These are phyloP conservation scores for Electrophaes corylata DNA, from an alignment of 2,888 invertebrate species.

Conservation along the genomic window DNA sequence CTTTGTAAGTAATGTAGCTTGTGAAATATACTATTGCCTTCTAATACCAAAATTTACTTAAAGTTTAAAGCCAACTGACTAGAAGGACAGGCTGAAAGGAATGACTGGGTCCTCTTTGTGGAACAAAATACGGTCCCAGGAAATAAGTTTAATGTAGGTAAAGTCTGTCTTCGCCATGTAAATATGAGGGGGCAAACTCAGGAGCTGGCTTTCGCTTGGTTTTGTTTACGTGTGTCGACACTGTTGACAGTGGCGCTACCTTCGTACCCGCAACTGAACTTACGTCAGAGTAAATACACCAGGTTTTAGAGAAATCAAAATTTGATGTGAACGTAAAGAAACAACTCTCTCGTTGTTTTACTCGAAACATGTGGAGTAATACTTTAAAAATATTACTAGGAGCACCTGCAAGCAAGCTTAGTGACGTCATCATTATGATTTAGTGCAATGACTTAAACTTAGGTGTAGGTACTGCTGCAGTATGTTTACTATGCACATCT, in stretches of 20 bases:
- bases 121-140: conserved; percentile 35
- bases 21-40: no score
- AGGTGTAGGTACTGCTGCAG: no score
- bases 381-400: conserved; percentile 1
- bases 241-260: conserved; percentile 53
- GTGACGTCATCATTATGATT: conserved; percentile 7
- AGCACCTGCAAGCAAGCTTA: conserved; percentile 8
- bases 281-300: conserved; percentile 53
- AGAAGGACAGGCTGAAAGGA: not conserved
- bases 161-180: conserved; percentile 57
- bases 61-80: not conserved
- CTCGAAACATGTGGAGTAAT: conserved; percentile 12
- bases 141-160: conserved; percentile 60
- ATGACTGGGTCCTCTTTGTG: not conserved
- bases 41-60: not conserved
- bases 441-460: no score
- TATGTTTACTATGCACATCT: no score
- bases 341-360: conserved; percentile 42
- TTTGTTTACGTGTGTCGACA: conserved; percentile 61
- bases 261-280: conserved; percentile 25
- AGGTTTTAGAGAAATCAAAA: conserved; percentile 67
- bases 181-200: conserved; percentile 58
- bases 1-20: no score
- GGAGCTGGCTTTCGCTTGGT: conserved; percentile 60
- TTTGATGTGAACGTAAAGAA: conserved; percentile 50